Evolutionary conservation across 2,888 invertebrate genomes (phyloP).

Genomic region (Lysandra bellargus): DNA sequence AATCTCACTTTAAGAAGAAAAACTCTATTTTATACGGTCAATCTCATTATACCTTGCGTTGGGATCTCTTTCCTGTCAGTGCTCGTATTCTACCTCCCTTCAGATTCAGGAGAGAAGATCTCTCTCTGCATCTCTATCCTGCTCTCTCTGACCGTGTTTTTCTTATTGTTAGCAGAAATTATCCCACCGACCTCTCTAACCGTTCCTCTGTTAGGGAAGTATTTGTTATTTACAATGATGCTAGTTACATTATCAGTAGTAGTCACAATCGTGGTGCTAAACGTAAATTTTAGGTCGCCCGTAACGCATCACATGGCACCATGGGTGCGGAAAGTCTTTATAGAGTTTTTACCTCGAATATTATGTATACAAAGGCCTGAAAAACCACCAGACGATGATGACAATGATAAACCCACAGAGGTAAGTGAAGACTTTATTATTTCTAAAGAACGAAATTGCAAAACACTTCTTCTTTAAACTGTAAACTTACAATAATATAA

Average conservation of each 20-base stretch:
- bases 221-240: conserved; percentile 96
- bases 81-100: conserved; percentile 97
- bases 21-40: conserved; percentile 98
- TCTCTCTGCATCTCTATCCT: conserved; percentile 97
- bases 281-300: conserved; percentile 95
- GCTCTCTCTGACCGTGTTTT: conserved; percentile 96
- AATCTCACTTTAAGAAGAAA: conserved; percentile 96
- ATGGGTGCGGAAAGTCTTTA: conserved; percentile 93
- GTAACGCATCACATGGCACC: conserved; percentile 96
- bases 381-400: conserved; percentile 86
- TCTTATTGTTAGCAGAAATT: conserved; percentile 94
- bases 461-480: conserved; percentile 46
- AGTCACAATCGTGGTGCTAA: conserved; percentile 95
- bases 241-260: conserved; percentile 95
- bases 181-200: conserved; percentile 96
- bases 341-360: conserved; percentile 91
- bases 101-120: conserved; percentile 98
- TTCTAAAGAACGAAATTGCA: not conserved
- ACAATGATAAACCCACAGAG: conserved; percentile 75
- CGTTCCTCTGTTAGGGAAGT: conserved; percentile 94
- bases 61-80: conserved; percentile 98
- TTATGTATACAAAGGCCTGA: conserved; percentile 93
- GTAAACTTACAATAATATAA: not conserved
- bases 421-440: conserved; percentile 52
- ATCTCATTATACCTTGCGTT: conserved; percentile 97